Base-by-base conservation (phyloP, 2,113 vertebrate genomes). In the Pseudorhombus dupliciocellatus region DNA sequence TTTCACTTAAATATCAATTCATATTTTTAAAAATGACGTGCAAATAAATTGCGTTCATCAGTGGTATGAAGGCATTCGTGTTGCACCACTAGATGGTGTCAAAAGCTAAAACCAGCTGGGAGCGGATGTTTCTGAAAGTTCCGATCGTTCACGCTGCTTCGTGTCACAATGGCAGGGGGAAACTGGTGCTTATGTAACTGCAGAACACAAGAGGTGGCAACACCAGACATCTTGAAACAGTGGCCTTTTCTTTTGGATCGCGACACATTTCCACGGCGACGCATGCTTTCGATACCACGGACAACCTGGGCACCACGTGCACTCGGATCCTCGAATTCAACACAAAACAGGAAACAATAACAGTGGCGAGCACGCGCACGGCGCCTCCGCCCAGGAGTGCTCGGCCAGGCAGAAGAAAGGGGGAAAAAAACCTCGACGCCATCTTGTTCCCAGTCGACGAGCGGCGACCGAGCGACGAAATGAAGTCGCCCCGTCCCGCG, bases 401-500 rank as follows among this genome's bases (percentile, higher is more conserved):
- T 26, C 82, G 77, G 25, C 28, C 65, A 20, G 20, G 64, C 26
- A 37, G 37, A 4, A 21, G 25, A 28, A 31, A 22, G 57, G 7
- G 2, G 11, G 7, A 7, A 22, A 51, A 64, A 51, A 55, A 76
- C 26, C 14, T 15, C n/a, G 91, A 70, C 91, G 92, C 92, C 92
- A 93, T 93, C 91, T 93, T 93, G 77, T 89, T 90, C 59, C 70
- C 48, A 25, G 30, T 73, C 67, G 60, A 77, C 62, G 40, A 63
- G 31, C 51, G 21, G 1, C 20, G 6, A 31, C 0, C 14, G 42
- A 11, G 25, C 2, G n/a, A 52, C 4, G 18, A 15, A 25, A 21
- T 4, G 18, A n/a, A 50, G 61, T 21, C 25, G 1, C 30, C 1
- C 4, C 15, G 62, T 54, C 16, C 25, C 7, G 1, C 4, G 28